Evolutionary conservation across 2,888 invertebrate genomes (phyloP), one percentile per base, ranked within the genome.

Genomic region (Phyllotreta cruciferae): DNA sequence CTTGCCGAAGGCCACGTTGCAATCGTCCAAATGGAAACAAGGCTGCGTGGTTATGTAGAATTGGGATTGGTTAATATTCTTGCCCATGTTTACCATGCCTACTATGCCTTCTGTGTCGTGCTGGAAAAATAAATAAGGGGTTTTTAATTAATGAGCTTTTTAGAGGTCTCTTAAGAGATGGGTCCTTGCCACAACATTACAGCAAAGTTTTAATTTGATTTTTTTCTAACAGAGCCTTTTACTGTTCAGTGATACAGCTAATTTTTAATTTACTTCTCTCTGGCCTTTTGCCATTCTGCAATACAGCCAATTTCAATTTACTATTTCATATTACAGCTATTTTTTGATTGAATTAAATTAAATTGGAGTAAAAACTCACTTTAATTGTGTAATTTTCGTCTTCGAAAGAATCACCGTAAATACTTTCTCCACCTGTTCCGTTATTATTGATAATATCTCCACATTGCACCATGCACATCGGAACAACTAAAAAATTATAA

Each of bases 341-440:
- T 10, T 10, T 42, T 38, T 41, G 8, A 24, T 34, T 36, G 35
- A 42, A 14, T 44, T 57, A 42, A 8, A 52, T n/a, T 1, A 9
- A 44, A 52, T n/a, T n/a, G n/a, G n/a, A n/a, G n/a, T 1, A 58
- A 60, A 34, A 44, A 42, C 55, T 52, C 69, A 72, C 72, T 63
- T 64, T 62, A 11, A 71, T 11, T 11, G 58, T 24, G 41, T 66
- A 66, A 79, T 91, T 92, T 83, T 98, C 98, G 85, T 97, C 96
- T 71, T 92, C 89, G 80, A 98, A 98, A 24, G 45, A 57, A 35
- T 65, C 56, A 7, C 97, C 98, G 79, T 96, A 98, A 71, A 98
- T 97, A 75, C 96, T 96, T 79, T 96, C 96, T 0, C 98, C 96
- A 41, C 93, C 88, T 1, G 90, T 88, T 0, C 98, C 98, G 83